A percentile compares a stretch with the other conserved stretches of the same genome.
Evolutionary conservation across 1,140 invertebrate genomes (phyloP).

Genomic region (Aphelenchoides avenae): DNA sequence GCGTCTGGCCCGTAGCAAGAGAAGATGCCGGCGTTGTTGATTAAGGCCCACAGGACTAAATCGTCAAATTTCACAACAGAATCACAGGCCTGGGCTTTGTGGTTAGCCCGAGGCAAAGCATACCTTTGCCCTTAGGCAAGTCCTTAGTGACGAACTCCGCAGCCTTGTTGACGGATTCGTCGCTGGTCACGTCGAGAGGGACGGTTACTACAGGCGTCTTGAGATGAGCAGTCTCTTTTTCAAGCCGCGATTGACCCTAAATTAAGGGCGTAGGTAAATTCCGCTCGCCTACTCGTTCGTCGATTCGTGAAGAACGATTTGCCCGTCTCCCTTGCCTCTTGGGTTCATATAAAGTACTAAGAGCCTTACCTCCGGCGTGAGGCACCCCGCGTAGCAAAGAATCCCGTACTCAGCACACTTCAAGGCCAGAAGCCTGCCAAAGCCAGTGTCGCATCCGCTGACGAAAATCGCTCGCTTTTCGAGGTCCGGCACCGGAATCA

Average conservation of each 20-base stretch:
- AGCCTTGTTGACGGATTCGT: slow-evolving; percentile 55
- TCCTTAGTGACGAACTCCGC: slow-evolving; percentile 36
- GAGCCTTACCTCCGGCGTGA: slow-evolving; percentile 52
- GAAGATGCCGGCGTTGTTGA: slow-evolving; percentile 69
- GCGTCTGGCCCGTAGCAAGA: slow-evolving; percentile 51
- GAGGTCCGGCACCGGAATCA: slow-evolving; percentile 2
- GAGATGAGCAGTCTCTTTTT: too few relatives aligned
- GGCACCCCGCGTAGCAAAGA: slow-evolving; percentile 64
- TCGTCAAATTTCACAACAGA: slow-evolving; percentile 11
- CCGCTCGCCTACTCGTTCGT: slow-evolving; percentile 56
- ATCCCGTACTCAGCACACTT: slow-evolving; percentile 61
- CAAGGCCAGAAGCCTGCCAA: slow-evolving; percentile 61
- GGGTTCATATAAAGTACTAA: too few relatives aligned
- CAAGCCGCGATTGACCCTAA: too few relatives aligned
- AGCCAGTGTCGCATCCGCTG: slow-evolving; percentile 64
- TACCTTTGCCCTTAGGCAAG: slow-evolving; percentile 6
- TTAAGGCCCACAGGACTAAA: slow-evolving; percentile 68
- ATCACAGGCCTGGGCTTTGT: too few relatives aligned
- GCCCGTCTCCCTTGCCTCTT: slow-evolving; percentile 46
- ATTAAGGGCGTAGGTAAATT: too few relatives aligned
- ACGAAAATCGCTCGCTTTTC: slow-evolving; percentile 52
- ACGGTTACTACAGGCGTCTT: slow-evolving; percentile 55
- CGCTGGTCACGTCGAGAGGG: slow-evolving; percentile 61
- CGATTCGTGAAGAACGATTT: slow-evolving; percentile 55
- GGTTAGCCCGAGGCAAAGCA: background rate